phyloP scores from a whole-genome alignment of 2,797 vertebrate genomes.

The Oceanodroma leucorhoa region DNA sequence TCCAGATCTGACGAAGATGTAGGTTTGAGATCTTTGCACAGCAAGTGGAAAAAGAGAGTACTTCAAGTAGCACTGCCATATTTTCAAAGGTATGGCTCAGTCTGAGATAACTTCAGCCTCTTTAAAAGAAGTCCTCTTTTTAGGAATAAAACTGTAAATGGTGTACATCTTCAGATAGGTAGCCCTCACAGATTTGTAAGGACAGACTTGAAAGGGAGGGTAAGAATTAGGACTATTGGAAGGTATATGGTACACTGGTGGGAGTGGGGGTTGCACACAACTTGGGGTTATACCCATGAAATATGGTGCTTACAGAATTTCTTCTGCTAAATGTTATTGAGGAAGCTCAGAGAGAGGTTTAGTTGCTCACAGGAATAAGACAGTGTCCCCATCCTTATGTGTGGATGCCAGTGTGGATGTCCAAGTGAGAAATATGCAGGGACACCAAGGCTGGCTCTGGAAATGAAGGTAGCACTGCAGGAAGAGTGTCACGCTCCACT shows the following conservation, averaged over 20 bases:
- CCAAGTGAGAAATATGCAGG: background rate
- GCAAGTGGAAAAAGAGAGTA: background rate
- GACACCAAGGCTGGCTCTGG: background rate
- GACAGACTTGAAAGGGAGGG: background rate
- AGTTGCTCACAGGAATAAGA: background rate
- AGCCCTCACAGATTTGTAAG: background rate
- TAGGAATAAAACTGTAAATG: background rate
- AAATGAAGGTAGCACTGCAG: background rate
- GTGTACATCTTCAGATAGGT: background rate
- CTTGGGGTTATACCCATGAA: background rate
- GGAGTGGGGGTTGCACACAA: background rate
- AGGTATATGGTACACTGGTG: background rate
- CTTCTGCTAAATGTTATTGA: background rate
- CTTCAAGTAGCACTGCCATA: background rate
- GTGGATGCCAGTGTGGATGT: background rate
- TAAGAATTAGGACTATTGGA: background rate
- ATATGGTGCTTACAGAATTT: accelerated
- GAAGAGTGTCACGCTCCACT: accelerated
- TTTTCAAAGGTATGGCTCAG: background rate
- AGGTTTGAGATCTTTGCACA: background rate
- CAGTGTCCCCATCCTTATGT: background rate
- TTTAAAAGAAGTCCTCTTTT: background rate
- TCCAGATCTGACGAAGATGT: background rate
- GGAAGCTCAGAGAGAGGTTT: background rate
- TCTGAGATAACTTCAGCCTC: background rate